Base-by-base conservation (phyloP, 1,140 invertebrate genomes). In the Apis cerana region DNA sequence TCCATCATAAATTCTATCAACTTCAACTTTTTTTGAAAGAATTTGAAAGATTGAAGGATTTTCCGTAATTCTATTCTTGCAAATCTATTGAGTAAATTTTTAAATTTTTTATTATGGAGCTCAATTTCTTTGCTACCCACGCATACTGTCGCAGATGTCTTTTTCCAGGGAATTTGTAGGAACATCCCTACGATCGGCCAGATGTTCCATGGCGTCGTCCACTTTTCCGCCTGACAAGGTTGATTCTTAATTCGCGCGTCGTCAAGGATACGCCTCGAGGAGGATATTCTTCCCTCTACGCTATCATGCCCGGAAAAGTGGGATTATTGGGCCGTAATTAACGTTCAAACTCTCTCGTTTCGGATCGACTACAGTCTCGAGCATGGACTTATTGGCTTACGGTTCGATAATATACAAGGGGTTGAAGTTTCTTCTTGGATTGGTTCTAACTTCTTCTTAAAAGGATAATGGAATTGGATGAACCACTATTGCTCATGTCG, bases 301-400 rank as follows among this genome's bases (percentile, higher is more conserved):
- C 50, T 27, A 33, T 72, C 69, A 33, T 80, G 54, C 70, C 59
- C 65, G 48, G 58, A 50, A 77, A 74, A 83, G 68, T 62, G 58
- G 76, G 80, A 88, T 88, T 83, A 88, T 88, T 65, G 80, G 62
- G 19, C 75, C 75, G 77, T 88, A 88, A 88, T 88, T 88, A 88
- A 88, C 86, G 83, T 61, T 82, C 72, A 59, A 82, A 68, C 64
- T 67, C 54, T 33, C 72, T 71, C 59, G 61, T 17, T 48, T 50
- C 79, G n/a, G 7, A 48, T 54, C 23, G 33, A 33, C 56, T 12
- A 56, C 21, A 27, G 54, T 10, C 48, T 71, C 68, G 54, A 74
- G 23, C 61, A 21, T 3, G 50, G 67, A 74, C 86, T 88, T 88
- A 88, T 88, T 87, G 65, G 87, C 86, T 85, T 80, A 75, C 64